These are phyloP conservation scores for Labeo catla DNA, from an alignment of 2,113 vertebrate genomes.

Conservation along the genomic window DNA sequence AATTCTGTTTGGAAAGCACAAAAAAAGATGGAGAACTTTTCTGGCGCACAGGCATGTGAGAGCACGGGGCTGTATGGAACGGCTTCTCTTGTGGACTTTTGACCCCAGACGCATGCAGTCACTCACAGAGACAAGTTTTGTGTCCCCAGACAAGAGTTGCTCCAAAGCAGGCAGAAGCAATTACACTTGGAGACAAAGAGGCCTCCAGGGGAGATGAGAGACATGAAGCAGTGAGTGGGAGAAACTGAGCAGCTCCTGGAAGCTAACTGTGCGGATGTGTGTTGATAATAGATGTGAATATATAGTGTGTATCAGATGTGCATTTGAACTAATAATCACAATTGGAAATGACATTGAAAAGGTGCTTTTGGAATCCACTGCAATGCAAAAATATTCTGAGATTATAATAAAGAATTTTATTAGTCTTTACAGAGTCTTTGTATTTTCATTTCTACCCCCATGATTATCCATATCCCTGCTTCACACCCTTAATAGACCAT, in stretches of 20 bases:
- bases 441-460: constrained; percentile 63
- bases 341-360: neutral
- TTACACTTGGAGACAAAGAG: constrained; percentile 55
- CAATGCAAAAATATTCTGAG: too few species aligned
- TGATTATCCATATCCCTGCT: constrained; percentile 64
- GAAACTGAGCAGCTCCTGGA: constrained; percentile 8
- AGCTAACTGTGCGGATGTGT: neutral
- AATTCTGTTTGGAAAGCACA: constrained; percentile 15
- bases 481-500: constrained; percentile 55
- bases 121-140: constrained; percentile 57
- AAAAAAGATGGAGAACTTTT: constrained; percentile 9
- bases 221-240: constrained; percentile 24
- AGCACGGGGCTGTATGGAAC: constrained; percentile 30
- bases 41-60: constrained; percentile 6
- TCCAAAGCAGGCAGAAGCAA: constrained; percentile 42
- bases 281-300: neutral
- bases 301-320: neutral
- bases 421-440: constrained; percentile 24
- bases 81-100: constrained; percentile 55
- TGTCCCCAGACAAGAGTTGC: constrained; percentile 49
- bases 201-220: constrained; percentile 43
- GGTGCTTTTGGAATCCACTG: neutral
- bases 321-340: neutral
- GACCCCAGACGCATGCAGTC: constrained; percentile 56
- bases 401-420: too few species aligned